phyloP scores from a whole-genome alignment of 1,140 invertebrate genomes.

The Pogonomyrmex barbatus region DNA sequence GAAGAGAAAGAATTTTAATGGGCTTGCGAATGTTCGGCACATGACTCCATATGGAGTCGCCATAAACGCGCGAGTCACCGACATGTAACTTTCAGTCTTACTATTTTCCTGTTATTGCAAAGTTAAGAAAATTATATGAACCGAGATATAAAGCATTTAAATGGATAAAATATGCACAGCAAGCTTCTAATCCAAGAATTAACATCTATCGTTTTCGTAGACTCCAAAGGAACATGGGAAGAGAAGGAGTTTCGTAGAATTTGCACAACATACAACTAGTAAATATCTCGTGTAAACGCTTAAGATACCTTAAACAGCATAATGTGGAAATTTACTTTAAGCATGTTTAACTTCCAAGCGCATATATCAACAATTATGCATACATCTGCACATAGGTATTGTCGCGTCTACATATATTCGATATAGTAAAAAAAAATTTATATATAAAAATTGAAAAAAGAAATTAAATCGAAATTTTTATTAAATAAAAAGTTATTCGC shows the following conservation, averaged over 20 bases:
- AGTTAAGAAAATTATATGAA: neutral
- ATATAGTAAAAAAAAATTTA: neutral
- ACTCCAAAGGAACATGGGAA: neutral
- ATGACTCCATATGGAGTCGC: neutral
- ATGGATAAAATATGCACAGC: neutral
- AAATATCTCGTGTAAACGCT: slow-evolving; percentile 52
- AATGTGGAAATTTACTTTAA: slow-evolving; percentile 47
- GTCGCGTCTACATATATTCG: neutral
- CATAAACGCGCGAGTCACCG: neutral
- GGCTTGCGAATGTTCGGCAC: neutral
- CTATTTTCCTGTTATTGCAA: neutral
- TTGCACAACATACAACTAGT: slow-evolving; percentile 18
- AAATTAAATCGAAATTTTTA: too few species aligned
- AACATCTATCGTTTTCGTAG: neutral
- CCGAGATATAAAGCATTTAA: neutral
- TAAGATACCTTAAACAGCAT: slow-evolving; percentile 33
- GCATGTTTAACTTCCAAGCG: slow-evolving; percentile 27
- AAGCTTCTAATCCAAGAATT: slow-evolving; percentile 30
- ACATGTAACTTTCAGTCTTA: neutral
- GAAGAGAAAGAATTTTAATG: slow-evolving; percentile 51
- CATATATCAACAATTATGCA: slow-evolving; percentile 27
- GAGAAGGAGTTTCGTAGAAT: slow-evolving; percentile 31
- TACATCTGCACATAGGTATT: neutral
- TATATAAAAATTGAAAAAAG: too few species aligned
- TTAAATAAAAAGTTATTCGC: neutral